A percentile compares a stretch with the other conserved stretches of the same genome.
Evolutionary conservation across 2,888 invertebrate genomes (phyloP).

Genomic region (Drosophila koepferae): DNA sequence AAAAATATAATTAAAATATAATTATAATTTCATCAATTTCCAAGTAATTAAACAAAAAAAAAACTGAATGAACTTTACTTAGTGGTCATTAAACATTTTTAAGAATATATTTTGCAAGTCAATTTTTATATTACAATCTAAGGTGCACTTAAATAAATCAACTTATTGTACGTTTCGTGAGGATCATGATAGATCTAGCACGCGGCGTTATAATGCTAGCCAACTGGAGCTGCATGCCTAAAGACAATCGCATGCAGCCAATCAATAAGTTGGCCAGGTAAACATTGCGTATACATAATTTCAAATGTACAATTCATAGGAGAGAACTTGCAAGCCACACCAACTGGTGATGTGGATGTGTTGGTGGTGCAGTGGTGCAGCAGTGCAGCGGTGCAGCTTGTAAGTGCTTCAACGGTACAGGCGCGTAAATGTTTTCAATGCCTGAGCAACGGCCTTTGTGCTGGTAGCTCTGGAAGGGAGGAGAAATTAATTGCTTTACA

Average conservation of each 20-base stretch:
- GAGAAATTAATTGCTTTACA: neutral
- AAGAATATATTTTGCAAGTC: constrained; percentile 42
- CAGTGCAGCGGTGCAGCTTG: constrained; percentile 19
- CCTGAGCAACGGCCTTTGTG: constrained; percentile 91
- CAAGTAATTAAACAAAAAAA: too few relatives aligned
- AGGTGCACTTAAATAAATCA: constrained; percentile 45
- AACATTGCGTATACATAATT: constrained; percentile 52
- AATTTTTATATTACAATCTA: constrained; percentile 35
- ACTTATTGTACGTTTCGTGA: constrained; percentile 58
- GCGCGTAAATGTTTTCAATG: constrained; percentile 93
- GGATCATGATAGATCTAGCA: constrained; percentile 51
- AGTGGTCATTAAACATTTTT: constrained; percentile 38
- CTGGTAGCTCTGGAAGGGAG: constrained; percentile 88
- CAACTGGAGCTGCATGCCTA: constrained; percentile 23
- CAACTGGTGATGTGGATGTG: neutral
- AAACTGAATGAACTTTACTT: neutral
- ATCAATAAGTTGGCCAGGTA: neutral
- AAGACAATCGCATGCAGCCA: constrained; percentile 21
- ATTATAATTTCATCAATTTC: too few relatives aligned
- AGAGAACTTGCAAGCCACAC: neutral
- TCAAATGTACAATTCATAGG: constrained; percentile 43
- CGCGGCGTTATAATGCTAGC: constrained; percentile 21
- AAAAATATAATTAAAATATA: too few relatives aligned
- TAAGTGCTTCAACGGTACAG: constrained; percentile 90
- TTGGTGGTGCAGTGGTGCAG: constrained; percentile 18